These are phyloP conservation scores for Decapterus maruadsi DNA, from an alignment of 2,797 vertebrate genomes.

Conservation along the genomic window DNA sequence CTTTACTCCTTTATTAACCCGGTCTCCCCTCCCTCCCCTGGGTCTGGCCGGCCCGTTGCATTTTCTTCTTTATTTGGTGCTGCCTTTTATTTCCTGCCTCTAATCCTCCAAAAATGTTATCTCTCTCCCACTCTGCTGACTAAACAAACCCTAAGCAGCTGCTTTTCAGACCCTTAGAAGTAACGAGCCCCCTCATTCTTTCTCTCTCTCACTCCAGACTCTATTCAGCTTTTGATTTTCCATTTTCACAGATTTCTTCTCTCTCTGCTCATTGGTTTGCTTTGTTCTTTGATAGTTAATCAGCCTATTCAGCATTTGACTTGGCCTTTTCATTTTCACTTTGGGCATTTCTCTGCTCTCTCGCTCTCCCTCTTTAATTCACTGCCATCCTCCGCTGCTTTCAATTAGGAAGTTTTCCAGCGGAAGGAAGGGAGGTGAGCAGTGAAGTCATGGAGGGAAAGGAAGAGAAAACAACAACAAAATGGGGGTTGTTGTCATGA, in stretches of 20 bases:
- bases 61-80: conserved; percentile 86
- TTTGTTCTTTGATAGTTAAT: conserved; percentile 22
- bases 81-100: conserved; percentile 76
- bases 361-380: not conserved
- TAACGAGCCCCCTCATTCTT: conserved; percentile 7
- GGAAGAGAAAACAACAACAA: conserved; percentile 46
- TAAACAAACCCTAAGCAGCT: conserved; percentile 76
- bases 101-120: conserved; percentile 81
- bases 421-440: conserved; percentile 46
- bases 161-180: conserved; percentile 46
- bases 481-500: conserved; percentile 40
- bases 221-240: conserved; percentile 24
- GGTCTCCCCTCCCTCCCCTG: conserved; percentile 25
- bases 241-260: conserved; percentile 29
- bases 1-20: conserved; percentile 44
- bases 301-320: conserved; percentile 17
- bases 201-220: not conserved
- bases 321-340: conserved; percentile 6
- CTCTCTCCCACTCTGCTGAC: conserved; percentile 62
- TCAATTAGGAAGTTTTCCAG: conserved; percentile 41
- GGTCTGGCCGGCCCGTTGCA: conserved; percentile 53
- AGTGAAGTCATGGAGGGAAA: conserved; percentile 15
- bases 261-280: not conserved
- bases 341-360: not conserved
- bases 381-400: conserved; percentile 18